Base-by-base conservation (phyloP, 2,797 vertebrate species). In the Tiaroga cobitis region DNA sequence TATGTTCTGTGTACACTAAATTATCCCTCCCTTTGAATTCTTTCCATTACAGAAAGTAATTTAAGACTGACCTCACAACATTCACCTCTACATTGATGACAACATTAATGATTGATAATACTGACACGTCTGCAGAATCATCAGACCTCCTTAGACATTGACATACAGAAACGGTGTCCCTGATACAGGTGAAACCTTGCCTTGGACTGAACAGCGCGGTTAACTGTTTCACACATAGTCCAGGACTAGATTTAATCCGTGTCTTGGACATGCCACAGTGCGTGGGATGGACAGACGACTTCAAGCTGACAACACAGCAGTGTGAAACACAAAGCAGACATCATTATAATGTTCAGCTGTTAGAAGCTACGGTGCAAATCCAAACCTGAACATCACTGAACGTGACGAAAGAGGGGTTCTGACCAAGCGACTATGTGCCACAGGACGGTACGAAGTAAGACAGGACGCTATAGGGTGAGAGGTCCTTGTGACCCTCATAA, bases 391-490 rank as follows among this genome's bases (percentile, higher is more conserved):
- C 76, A 86, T 74, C 69, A 34, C 29, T 78, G 46, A 79, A 88
- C 32, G 61, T 63, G 84, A 90, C 73, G 15, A 82, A 21, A 81
- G 49, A 41, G 51, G 70, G 24, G 9, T 77, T 81, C 72, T 85
- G 76, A 86, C 34, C 72, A 86, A 83, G 73, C 63, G 24, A 85
- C 51, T 69, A 86, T 88, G 86, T 80, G 43, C 34, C 72, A 88
- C 89, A 88, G 67, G 83, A 87, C 87, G 65, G 80, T 54, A 89
- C 85, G 51, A 59, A 86, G 85, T 1, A 46, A 70, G 82, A 81
- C 78, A 24, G 19, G 54, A 81, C 39, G 63, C 61, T 81, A 86
- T 56, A 69, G n/a, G 51, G 61, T 77, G 51, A 69, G 85, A 82
- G 54, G 82, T 72, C 39, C 73, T 26, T 39, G 67, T 56, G 59